Evolutionary conservation across 1,140 invertebrate species (phyloP).

Genomic region (Limonius californicus): DNA sequence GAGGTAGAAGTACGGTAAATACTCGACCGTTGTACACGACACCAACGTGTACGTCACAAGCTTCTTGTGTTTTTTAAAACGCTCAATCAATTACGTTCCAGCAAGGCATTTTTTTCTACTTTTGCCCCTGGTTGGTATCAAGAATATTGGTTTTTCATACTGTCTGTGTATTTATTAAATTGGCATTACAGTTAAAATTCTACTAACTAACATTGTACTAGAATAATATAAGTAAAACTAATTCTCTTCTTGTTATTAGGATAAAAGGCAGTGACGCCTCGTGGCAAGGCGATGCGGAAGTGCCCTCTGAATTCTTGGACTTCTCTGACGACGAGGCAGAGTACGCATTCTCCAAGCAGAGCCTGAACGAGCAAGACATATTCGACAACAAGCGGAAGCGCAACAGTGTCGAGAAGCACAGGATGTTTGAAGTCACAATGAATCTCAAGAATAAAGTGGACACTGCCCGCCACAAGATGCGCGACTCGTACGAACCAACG

Average conservation of each 20-base stretch:
- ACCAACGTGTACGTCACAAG: no score
- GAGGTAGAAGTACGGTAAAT: no score
- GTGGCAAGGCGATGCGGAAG: conserved; percentile 79
- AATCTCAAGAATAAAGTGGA: conserved; percentile 38
- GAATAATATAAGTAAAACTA: neutral
- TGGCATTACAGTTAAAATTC: no score
- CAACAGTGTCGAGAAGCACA: conserved; percentile 35
- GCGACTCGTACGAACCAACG: conserved; percentile 17
- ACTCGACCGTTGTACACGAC: no score
- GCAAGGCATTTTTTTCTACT: no score
- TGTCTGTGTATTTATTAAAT: neutral
- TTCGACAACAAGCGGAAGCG: conserved; percentile 24
- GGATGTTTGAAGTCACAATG: conserved; percentile 40
- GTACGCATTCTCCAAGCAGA: conserved; percentile 29
- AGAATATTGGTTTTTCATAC: no score
- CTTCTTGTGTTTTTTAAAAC: no score
- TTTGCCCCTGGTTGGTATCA: no score
- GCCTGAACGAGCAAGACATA: conserved; percentile 5
- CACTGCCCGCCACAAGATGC: conserved; percentile 18
- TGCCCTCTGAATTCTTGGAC: conserved; percentile 65
- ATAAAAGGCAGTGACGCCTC: conserved; percentile 54
- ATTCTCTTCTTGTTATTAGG: conserved; percentile 48
- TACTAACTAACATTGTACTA: neutral
- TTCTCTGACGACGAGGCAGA: conserved; percentile 91
- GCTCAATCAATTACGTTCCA: no score